A percentile compares a stretch with the other conserved stretches of the same genome.
phyloP scores from a whole-genome alignment of 2,888 invertebrate genomes.

The Shargacucullia verbasci region DNA sequence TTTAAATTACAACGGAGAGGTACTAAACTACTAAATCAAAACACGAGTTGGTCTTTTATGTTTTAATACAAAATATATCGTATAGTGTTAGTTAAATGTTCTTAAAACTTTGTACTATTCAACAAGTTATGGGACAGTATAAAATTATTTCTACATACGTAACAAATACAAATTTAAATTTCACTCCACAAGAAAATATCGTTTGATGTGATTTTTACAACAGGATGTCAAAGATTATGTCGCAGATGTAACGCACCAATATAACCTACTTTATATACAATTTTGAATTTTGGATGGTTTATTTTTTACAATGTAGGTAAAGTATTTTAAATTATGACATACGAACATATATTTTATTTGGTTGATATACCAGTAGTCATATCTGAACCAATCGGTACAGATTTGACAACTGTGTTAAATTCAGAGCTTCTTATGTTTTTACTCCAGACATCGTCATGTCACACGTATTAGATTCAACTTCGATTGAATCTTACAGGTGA shows the following conservation, averaged over 20 bases:
- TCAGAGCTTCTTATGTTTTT: conserved; percentile 40
- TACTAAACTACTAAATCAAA: conserved; percentile 88
- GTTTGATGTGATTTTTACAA: conserved; percentile 46
- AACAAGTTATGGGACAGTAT: conserved; percentile 66
- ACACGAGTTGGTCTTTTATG: conserved; percentile 86
- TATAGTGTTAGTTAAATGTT: conserved; percentile 79
- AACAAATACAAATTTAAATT: conserved; percentile 56
- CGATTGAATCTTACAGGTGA: conserved; percentile 79
- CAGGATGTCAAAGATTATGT: conserved; percentile 33
- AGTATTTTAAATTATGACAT: conserved; percentile 6
- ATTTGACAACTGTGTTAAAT: conserved; percentile 35
- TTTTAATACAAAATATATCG: conserved; percentile 85
- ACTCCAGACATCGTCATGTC: conserved; percentile 62
- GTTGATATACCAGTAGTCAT: conserved; percentile 24
- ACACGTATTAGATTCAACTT: conserved; percentile 77
- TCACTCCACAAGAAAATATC: conserved; percentile 38
- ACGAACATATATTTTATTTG: conserved; percentile 28
- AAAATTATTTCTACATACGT: conserved; percentile 61
- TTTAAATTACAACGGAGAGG: conserved; percentile 70
- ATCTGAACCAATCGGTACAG: conserved; percentile 25
- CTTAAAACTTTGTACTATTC: conserved; percentile 75
- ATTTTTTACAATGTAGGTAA: conserved; percentile 43
- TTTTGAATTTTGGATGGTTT: conserved; percentile 59
- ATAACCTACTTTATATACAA: conserved; percentile 47
- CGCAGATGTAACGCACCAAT: conserved; percentile 37